Percentiles rank a stretch among this genome's conserved stretches.
Evolutionary conservation across 2,888 invertebrate species (phyloP).

Genomic region (Conistra vaccinii): DNA sequence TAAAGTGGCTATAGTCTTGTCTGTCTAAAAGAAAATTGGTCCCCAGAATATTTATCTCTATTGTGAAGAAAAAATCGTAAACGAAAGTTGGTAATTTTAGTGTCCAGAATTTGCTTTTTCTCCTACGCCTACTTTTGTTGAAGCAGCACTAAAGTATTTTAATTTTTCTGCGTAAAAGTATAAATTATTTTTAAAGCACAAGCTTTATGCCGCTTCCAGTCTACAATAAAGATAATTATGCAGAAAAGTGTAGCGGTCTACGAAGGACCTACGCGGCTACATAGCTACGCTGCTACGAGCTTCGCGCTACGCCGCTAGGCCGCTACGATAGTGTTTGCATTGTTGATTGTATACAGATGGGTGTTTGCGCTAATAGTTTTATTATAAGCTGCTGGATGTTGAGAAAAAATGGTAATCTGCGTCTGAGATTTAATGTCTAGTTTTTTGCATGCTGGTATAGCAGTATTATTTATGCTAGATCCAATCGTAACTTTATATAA

Average conservation of each 20-base stretch:
- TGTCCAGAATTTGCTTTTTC: background rate
- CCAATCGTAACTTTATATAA: no score
- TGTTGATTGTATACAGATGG: constrained; percentile 59
- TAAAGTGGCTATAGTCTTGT: background rate
- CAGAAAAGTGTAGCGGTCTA: constrained; percentile 46
- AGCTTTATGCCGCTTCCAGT: constrained; percentile 26
- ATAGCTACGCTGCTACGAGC: constrained; percentile 25
- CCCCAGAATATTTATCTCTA: background rate
- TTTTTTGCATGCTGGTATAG: constrained; percentile 3
- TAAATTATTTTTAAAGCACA: constrained; percentile 34
- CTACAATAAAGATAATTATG: constrained; percentile 52
- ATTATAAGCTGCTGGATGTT: constrained; percentile 38
- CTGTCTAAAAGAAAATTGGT: background rate
- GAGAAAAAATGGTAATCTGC: constrained; percentile 25
- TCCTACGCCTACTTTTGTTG: constrained; percentile 30
- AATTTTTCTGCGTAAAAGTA: constrained; percentile 17
- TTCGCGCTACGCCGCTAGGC: constrained; percentile 40
- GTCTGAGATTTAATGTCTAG: constrained; percentile 20
- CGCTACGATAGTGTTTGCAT: constrained; percentile 58
- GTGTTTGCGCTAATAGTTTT: constrained; percentile 56
- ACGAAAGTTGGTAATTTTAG: constrained; percentile 3
- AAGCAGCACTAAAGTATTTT: constrained; percentile 41
- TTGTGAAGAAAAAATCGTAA: background rate
- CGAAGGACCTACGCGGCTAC: constrained; percentile 41
- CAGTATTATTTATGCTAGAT: no score